Evolutionary conservation across 2,797 vertebrate genomes (phyloP).

Genomic region (Notolepis coatsorum): DNA sequence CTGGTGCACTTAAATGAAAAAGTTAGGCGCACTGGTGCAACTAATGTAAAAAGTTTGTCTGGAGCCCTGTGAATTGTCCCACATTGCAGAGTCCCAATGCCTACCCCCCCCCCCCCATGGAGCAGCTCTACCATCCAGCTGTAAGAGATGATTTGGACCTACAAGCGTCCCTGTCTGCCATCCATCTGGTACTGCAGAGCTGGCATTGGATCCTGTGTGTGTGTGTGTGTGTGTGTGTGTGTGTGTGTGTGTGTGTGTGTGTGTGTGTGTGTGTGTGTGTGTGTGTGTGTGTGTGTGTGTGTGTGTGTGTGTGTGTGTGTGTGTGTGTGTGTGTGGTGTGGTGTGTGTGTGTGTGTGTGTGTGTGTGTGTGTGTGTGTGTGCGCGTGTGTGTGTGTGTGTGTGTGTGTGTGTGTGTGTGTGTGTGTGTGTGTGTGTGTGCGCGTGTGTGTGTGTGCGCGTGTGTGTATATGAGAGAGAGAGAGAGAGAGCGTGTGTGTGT

Average conservation of each 20-base stretch:
- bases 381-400: conserved; percentile 22
- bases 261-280: conserved; percentile 9
- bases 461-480: background rate
- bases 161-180: conserved; percentile 51
- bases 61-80: too few species aligned
- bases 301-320: conserved; percentile 21
- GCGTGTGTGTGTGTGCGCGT: background rate
- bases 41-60: too few species aligned
- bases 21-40: too few species aligned
- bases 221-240: background rate
- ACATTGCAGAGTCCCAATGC: conserved; percentile 2
- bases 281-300: conserved; percentile 20
- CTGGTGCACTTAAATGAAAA: too few species aligned
- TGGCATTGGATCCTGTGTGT: conserved; percentile 38
- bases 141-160: conserved; percentile 67
- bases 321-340: conserved; percentile 9
- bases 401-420: conserved; percentile 22
- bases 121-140: conserved; percentile 60
- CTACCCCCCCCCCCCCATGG: background rate
- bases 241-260: conserved; percentile 10
- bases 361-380: conserved; percentile 7
- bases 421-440: conserved; percentile 9
- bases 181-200: conserved; percentile 64
- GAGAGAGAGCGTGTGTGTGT: background rate
- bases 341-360: conserved; percentile 2